Conservation (phyloP, 2,113 vertebrate genomes). For the Hipposideros armiger region DNA sequence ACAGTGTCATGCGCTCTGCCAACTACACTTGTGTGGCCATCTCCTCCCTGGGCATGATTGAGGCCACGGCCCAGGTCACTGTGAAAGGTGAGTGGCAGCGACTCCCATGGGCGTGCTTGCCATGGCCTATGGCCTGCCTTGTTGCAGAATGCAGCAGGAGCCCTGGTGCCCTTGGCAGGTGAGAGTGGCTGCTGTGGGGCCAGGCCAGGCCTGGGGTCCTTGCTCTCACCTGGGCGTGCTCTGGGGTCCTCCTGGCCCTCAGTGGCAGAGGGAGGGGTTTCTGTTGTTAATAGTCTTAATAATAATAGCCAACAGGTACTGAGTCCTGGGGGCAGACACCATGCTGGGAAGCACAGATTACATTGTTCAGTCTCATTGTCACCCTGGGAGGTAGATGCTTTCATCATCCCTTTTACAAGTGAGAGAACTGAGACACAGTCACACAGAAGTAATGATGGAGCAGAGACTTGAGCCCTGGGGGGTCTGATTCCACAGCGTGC, state of each 20-base stretch:
- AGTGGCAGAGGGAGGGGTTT: neutral
- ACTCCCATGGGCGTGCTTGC: fast-evolving
- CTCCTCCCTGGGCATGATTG: constrained; percentile 96
- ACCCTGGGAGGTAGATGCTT: neutral
- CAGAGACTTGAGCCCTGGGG: neutral
- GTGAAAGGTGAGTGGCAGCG: constrained; percentile 93
- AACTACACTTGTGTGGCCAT: constrained; percentile 99
- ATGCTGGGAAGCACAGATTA: neutral
- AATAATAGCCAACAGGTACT: neutral
- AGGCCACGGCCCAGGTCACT: constrained; percentile 95
- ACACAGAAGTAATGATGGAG: neutral
- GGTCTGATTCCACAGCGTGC: neutral
- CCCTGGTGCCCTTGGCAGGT: fast-evolving
- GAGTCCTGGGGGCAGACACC: neutral
- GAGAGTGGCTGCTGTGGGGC: neutral
- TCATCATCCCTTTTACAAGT: neutral
- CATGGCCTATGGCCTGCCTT: neutral
- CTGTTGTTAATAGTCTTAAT: neutral
- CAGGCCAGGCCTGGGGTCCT: fast-evolving
- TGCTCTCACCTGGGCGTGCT: neutral
- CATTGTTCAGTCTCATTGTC: neutral
- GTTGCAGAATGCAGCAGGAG: fast-evolving
- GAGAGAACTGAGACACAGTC: neutral
- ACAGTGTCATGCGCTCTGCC: constrained; percentile 93
- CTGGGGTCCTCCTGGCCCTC: neutral